Percentiles rank a stretch among this genome's conserved stretches.
Conservation (phyloP, 1,140 invertebrate genomes). For the Trichonephila clavata region DNA sequence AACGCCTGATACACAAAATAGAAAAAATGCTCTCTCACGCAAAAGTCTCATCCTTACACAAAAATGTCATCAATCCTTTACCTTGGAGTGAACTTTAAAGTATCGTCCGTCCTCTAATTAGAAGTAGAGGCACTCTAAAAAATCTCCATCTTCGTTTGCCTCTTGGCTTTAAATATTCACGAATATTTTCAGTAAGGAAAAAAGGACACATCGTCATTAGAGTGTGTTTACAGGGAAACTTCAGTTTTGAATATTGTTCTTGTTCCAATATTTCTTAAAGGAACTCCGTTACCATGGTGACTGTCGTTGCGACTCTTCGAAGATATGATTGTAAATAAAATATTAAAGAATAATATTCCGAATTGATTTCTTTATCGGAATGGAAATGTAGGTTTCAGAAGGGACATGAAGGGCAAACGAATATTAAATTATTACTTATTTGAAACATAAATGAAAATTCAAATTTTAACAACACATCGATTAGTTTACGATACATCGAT, state of each 20-base stretch:
- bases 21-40: too few species aligned
- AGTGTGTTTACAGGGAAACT: neutral
- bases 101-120: neutral
- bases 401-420: too few species aligned
- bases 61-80: neutral
- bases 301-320: neutral
- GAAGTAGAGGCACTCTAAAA: neutral
- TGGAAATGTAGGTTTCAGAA: too few species aligned
- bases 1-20: too few species aligned
- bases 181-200: neutral
- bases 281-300: neutral
- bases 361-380: neutral
- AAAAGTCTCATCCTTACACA: too few species aligned
- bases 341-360: neutral
- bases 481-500: too few species aligned
- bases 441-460: too few species aligned
- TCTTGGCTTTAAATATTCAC: constrained; percentile 11
- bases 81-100: neutral
- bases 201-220: neutral
- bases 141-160: neutral
- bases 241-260: neutral
- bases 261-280: neutral
- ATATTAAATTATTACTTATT: too few species aligned
- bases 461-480: too few species aligned
- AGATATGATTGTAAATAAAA: neutral